Conservation (phyloP, 2,797 vertebrate genomes). For the Lepilemur septentrionalis region DNA sequence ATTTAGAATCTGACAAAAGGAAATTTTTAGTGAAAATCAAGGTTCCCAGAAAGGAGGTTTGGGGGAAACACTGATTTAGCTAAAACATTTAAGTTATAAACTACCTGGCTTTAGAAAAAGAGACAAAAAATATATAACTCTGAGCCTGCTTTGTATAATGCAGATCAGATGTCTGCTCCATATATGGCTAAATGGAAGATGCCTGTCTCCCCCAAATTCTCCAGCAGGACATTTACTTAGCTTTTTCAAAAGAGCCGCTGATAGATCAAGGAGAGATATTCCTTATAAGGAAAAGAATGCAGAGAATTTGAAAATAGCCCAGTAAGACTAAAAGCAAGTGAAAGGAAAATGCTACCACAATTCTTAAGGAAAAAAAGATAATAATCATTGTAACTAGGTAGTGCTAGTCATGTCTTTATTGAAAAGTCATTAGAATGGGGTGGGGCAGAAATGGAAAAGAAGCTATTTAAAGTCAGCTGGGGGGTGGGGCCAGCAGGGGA, state of each 20-base stretch:
- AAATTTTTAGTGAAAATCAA: conserved; percentile 19
- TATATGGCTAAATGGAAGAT: conserved; percentile 61
- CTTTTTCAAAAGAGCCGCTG: conserved; percentile 83
- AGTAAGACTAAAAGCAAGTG: conserved; percentile 76
- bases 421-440: conserved; percentile 54
- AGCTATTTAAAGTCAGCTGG: conserved; percentile 55
- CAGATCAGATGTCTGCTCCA: conserved; percentile 77
- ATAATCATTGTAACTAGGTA: conserved; percentile 56
- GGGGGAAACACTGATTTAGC: not conserved
- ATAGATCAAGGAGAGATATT: conserved; percentile 86
- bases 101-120: conserved; percentile 68
- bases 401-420: conserved; percentile 41
- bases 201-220: conserved; percentile 73
- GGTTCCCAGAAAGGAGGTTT: not conserved
- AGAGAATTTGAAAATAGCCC: conserved; percentile 86
- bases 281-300: conserved; percentile 92
- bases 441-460: conserved; percentile 40
- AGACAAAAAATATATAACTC: not conserved
- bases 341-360: conserved; percentile 71
- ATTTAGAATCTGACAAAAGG: conserved; percentile 1
- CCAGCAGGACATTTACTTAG: conserved; percentile 81
- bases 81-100: conserved; percentile 36
- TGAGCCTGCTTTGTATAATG: conserved; percentile 58
- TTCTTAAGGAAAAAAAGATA: conserved; percentile 31
- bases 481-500: not conserved